Evolutionary conservation across 2,888 invertebrate species (phyloP), one percentile per base, ranked within the genome.

Genomic region (Therioaphis trifolii): DNA sequence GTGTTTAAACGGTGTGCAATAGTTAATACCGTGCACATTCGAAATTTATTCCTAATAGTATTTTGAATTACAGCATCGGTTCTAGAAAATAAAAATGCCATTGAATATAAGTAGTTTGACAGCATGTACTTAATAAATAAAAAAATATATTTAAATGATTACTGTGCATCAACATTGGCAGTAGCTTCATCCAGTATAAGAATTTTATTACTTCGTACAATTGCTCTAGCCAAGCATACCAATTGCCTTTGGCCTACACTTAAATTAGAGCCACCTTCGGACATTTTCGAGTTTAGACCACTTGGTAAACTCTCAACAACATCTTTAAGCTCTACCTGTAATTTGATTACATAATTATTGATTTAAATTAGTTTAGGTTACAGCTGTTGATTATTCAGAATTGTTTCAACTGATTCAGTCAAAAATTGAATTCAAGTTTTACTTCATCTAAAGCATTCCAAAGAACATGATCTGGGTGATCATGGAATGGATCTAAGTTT

Each of bases 111-210:
- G n/a, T 4, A n/a, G 2, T 3, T 2, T 15, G 12, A 2, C 2
- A 14, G 4, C 4, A 46, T 15, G 12, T 15, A 49, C 15, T 3
- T 52, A n/a, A 9, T 18, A n/a, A n/a, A n/a, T n/a, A n/a, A n/a
- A 5, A 5, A 15, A 21, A 18, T 4, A 2, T 35, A 43, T 5
- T 91, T 15, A 18, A 14, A 5, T 14, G 4, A 24, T 91, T 87
- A 93, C 91, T 94, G 94, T 14, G 95, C 95, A 89, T 97, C 96
- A 11, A 97, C 96, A 88, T 96, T 97, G 2, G 96, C 96, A 0
- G 97, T 97, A n/a, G 97, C 97, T 89, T 97, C 97, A 88, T 97
- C 97, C 86, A 97, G 90, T 86, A 97, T 93, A 0, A 97, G 90
- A 86, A 97, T 93, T 86, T 92, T 93, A 88, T 96, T 96, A 86